Evolutionary conservation across 30 jellyfish, hydroid and myxozoan species (phyloP).

Genomic region (Catostylus mosaicus): DNA sequence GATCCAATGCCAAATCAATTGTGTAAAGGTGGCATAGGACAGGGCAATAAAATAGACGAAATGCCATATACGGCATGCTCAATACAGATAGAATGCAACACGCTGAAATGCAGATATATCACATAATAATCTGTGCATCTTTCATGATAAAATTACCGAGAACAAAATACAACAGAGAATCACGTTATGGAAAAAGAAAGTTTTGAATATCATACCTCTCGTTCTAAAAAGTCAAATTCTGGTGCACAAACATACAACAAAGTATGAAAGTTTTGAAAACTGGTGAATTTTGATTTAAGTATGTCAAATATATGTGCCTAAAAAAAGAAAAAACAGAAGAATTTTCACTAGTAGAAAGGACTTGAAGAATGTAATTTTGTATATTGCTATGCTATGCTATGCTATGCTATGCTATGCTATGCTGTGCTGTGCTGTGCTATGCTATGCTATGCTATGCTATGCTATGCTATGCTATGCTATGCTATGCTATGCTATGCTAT

Average conservation of each 20-base stretch:
- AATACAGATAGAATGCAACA: no score
- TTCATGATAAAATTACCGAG: no score
- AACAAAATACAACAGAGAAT: no score
- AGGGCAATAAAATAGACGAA: no score
- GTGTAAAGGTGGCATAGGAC: no score
- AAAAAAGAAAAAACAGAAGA: neutral
- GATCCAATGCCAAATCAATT: no score
- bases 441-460: neutral
- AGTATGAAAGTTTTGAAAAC: constrained; percentile 89
- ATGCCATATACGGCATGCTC: no score
- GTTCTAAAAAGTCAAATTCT: constrained; percentile 90
- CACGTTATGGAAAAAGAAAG: neutral
- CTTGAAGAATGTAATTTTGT: no score
- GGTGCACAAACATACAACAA: constrained; percentile 96
- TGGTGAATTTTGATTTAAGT: constrained; percentile 85
- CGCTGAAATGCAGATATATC: no score
- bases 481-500: neutral
- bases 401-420: neutral
- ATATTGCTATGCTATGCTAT: neutral
- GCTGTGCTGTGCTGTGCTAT: neutral
- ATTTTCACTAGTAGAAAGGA: no score
- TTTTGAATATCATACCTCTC: constrained; percentile 64
- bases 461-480: neutral
- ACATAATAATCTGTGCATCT: no score
- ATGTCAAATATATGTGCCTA: constrained; percentile 97